A percentile compares a stretch with the other conserved stretches of the same genome.
phyloP scores from a whole-genome alignment of 2,113 vertebrate species.

The Blennius ocellaris region DNA sequence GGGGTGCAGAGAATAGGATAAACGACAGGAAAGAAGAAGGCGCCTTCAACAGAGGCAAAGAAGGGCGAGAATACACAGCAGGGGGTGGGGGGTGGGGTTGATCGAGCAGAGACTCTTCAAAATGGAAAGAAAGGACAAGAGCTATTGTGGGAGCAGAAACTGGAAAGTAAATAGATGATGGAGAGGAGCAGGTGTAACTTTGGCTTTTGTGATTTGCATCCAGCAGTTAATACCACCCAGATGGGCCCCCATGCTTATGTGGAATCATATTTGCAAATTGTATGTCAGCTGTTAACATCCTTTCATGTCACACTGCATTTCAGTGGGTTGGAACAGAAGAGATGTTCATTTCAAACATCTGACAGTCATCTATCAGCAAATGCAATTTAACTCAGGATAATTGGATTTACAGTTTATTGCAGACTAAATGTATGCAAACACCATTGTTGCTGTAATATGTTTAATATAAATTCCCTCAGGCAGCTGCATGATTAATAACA shows the following conservation, averaged over 20 bases:
- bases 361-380: constrained; percentile 17
- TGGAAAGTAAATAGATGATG: constrained; percentile 15
- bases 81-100: constrained; percentile 10
- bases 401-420: constrained; percentile 27
- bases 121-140: constrained; percentile 10
- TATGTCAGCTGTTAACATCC: not conserved
- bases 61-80: constrained; percentile 13
- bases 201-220: constrained; percentile 33
- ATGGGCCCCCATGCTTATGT: constrained; percentile 27
- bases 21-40: constrained; percentile 32
- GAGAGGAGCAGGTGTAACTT: constrained; percentile 48
- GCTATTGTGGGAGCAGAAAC: not conserved
- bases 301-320: constrained; percentile 3
- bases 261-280: constrained; percentile 5
- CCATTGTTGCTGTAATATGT: constrained; percentile 13
- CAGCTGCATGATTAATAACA: constrained; percentile 26
- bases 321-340: not conserved
- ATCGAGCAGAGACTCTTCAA: constrained; percentile 14
- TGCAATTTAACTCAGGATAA: constrained; percentile 16
- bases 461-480: constrained; percentile 1
- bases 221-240: constrained; percentile 42
- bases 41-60: not conserved
- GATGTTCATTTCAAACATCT: constrained; percentile 13
- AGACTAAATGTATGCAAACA: constrained; percentile 24
- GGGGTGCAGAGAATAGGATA: constrained; percentile 14